Conservation (phyloP, 2,113 vertebrate species). For the Pimephales promelas region DNA sequence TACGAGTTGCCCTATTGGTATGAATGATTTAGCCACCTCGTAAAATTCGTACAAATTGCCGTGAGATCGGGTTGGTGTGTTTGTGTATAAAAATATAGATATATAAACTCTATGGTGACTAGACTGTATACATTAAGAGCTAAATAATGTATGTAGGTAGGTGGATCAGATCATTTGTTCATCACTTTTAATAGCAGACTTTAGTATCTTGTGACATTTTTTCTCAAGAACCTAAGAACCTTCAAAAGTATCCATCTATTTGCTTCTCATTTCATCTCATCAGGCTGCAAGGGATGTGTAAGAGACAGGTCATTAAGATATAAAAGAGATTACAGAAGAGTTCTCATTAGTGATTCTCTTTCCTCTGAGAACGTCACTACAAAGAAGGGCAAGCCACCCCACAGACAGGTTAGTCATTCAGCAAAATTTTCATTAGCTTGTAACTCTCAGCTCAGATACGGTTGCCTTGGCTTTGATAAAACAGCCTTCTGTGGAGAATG, state of each 20-base stretch:
- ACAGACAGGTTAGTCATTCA: slow-evolving; percentile 59
- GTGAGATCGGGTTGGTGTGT: too few relatives aligned
- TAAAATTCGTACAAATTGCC: too few relatives aligned
- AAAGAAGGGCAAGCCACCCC: slow-evolving; percentile 58
- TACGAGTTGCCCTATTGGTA: too few relatives aligned
- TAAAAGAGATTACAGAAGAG: slow-evolving; percentile 59
- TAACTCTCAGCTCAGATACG: slow-evolving; percentile 69
- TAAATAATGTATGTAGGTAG: background rate
- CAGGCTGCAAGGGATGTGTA: background rate
- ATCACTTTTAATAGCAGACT: background rate
- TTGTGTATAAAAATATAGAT: background rate
- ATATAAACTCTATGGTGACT: background rate
- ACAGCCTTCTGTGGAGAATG: slow-evolving; percentile 50
- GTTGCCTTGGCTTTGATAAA: slow-evolving; percentile 66
- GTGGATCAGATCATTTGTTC: background rate
- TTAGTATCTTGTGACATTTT: background rate
- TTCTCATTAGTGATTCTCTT: background rate
- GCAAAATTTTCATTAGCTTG: slow-evolving; percentile 72
- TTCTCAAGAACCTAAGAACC: background rate
- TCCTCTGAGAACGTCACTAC: background rate
- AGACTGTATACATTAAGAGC: background rate
- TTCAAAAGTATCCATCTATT: background rate
- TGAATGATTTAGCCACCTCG: too few relatives aligned
- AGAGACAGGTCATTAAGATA: background rate
- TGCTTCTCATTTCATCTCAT: background rate